Base-by-base conservation (phyloP, 2,888 invertebrate species). In the Macroteleia sp. region DNA sequence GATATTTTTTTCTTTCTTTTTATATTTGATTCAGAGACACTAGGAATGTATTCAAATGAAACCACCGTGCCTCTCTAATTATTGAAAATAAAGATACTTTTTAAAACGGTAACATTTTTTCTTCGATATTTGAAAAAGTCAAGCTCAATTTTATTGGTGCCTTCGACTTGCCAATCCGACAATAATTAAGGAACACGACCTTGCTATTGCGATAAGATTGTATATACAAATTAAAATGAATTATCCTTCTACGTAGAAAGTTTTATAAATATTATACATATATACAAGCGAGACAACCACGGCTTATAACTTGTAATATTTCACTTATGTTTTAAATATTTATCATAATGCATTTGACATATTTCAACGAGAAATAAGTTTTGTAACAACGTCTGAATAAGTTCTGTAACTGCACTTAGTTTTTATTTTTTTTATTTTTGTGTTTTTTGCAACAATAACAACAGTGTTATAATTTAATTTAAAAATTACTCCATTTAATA, bases 141-240 rank as follows among this genome's bases (percentile, higher is more conserved):
- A 82, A 86, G 89, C 87, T 89, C 89, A 89, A 89, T 85, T 83
- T 83, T 81, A 86, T 88, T 87, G 89, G 90, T 90, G 90, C 90
- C 89, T 90, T 90, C 86, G 81, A 90, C 90, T 89, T 90, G 90
- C 89, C 90, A 87, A 85, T 87, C 69, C 54, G 85, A 88, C 86
- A 87, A 85, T 87, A 84, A 85, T 82, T 81, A 86, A 82, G 86
- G 85, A 88, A 86, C 87, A 84, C 75, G 80, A 86, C 86, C 87
- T 88, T 88, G 87, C 88, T 87, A 85, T 77, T 83, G 85, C 81
- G 86, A 85, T 88, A 86, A 81, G 85, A 85, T 87, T 89, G 89
- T 89, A 89, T 81, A 89, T 89, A 89, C 81, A 86, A 74, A 74
- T 71, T 66, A 70, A 77, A 70, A 77, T 77, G 77, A 66, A 84